Conservation (phyloP, 1,140 invertebrate species). For the Drosophila hydei region DNA sequence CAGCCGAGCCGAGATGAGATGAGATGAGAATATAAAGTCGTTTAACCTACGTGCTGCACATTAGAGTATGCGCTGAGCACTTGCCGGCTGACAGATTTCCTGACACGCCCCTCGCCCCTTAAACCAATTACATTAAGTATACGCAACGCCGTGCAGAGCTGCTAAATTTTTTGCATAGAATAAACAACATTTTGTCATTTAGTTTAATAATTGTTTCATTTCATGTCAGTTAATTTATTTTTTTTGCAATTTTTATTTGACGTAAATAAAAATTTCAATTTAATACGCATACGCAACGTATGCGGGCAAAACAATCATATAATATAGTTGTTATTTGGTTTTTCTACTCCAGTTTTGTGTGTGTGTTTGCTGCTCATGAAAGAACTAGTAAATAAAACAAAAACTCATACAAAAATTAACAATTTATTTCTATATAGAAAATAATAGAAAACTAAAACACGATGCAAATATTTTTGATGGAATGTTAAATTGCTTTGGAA, state of each 20-base stretch:
- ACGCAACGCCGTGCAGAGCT: constrained; percentile 35
- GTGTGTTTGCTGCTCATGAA: constrained; percentile 16
- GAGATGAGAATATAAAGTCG: constrained; percentile 51
- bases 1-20: background rate
- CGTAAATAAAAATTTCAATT: constrained; percentile 70
- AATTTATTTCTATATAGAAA: constrained; percentile 11
- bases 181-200: background rate
- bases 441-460: background rate
- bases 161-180: background rate
- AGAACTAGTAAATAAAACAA: constrained; percentile 43
- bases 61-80: constrained; percentile 25
- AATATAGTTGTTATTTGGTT: constrained; percentile 65
- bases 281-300: constrained; percentile 52
- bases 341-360: background rate
- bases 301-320: constrained; percentile 58
- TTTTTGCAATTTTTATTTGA: constrained; percentile 61
- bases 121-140: constrained; percentile 67
- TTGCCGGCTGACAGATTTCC: constrained; percentile 57
- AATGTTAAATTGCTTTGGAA: constrained; percentile 34
- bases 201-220: constrained; percentile 3
- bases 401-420: constrained; percentile 42
- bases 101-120: constrained; percentile 20
- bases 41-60: constrained; percentile 59
- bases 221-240: constrained; percentile 37
- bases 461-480: constrained; percentile 33